Evolutionary conservation across 2,888 invertebrate genomes (phyloP).

Genomic region (Odontothrips loti): DNA sequence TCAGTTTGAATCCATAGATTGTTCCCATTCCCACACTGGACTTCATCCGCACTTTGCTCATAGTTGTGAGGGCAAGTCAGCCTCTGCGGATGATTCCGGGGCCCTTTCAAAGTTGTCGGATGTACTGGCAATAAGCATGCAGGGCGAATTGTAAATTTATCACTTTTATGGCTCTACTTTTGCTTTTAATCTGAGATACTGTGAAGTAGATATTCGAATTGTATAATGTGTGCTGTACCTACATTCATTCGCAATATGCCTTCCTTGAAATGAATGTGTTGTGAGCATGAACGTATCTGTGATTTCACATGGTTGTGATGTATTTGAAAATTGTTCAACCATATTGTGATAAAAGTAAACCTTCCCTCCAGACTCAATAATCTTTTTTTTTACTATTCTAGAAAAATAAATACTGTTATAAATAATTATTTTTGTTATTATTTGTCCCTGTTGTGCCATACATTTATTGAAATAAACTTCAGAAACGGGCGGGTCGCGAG

Average conservation of each 20-base stretch:
- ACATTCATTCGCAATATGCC: no score
- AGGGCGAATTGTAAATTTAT: background rate
- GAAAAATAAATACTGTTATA: background rate
- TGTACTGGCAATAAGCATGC: background rate
- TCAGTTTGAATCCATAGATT: background rate
- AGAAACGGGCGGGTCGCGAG: no score
- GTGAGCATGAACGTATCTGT: no score
- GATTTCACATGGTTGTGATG: background rate
- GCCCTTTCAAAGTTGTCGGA: background rate
- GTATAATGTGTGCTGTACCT: no score
- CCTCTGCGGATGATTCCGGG: background rate
- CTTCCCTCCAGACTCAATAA: background rate
- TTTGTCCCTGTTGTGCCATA: no score
- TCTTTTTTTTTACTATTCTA: background rate
- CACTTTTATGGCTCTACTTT: no score
- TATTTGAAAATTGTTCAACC: background rate
- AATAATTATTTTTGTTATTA: background rate
- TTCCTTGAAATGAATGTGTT: no score
- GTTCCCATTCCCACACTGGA: background rate
- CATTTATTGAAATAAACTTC: no score
- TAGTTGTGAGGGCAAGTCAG: background rate
- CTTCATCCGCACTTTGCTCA: background rate
- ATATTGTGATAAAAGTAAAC: no score
- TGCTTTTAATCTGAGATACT: no score
- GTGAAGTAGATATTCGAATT: no score